Evolutionary conservation across 2,113 vertebrate genomes (phyloP).

Genomic region (Gopherus evgoodei): DNA sequence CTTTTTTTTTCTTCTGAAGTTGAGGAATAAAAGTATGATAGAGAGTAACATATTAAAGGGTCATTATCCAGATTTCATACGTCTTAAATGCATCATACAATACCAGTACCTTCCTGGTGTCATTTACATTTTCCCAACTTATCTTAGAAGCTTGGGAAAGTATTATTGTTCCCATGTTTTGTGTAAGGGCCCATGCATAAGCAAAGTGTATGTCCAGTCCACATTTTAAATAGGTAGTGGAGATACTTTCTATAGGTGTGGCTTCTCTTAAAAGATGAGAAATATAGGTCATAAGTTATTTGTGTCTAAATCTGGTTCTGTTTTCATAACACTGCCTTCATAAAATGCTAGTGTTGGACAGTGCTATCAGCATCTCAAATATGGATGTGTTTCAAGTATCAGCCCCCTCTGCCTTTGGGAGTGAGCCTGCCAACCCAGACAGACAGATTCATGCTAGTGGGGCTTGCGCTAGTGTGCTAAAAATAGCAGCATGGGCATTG

Average conservation of each 20-base stretch:
- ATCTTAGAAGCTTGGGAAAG: background rate
- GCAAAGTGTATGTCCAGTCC: background rate
- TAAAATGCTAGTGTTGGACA: background rate
- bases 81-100: background rate
- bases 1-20: no score
- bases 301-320: background rate
- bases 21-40: background rate
- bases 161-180: background rate
- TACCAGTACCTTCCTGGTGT: background rate
- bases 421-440: background rate
- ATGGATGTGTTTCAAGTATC: background rate
- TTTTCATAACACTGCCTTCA: background rate
- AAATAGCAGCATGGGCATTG: background rate
- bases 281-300: background rate
- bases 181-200: background rate
- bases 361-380: rapidly evolving
- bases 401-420: background rate
- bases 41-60: background rate
- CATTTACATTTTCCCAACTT: background rate
- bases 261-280: background rate
- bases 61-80: background rate
- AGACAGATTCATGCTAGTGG: background rate
- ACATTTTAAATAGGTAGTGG: background rate
- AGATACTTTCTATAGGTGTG: background rate
- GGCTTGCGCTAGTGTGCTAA: background rate